Conservation (phyloP, 92 coral and sea anemone species). For the Palythoa grandiflora region DNA sequence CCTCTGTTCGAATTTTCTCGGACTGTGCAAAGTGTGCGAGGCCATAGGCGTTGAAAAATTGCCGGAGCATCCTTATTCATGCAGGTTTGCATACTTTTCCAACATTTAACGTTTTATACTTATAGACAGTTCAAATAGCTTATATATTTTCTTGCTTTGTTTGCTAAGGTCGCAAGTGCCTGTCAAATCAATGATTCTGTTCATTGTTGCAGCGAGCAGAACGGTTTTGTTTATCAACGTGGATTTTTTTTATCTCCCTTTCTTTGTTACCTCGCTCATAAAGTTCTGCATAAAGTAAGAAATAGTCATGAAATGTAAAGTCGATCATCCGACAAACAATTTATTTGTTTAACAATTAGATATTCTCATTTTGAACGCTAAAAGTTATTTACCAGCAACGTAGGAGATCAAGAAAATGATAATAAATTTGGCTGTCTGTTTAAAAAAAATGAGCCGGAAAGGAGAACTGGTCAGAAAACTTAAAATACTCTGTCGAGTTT, state of each 20-base stretch:
- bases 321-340: too few species aligned
- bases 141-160: not conserved
- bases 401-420: too few species aligned
- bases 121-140: not conserved
- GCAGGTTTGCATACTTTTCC: constrained; percentile 5
- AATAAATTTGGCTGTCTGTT: too few species aligned
- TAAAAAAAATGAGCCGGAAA: too few species aligned
- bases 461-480: too few species aligned
- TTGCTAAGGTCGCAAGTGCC: not conserved
- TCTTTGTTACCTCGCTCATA: not conserved
- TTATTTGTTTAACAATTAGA: too few species aligned
- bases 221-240: not conserved
- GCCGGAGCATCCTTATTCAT: not conserved
- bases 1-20: not conserved
- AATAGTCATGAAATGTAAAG: too few species aligned
- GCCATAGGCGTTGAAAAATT: not conserved
- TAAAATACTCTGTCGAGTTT: too few species aligned
- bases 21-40: not conserved
- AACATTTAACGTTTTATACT: not conserved
- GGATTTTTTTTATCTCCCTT: not conserved
- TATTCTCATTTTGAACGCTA: too few species aligned
- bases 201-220: not conserved
- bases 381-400: too few species aligned
- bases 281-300: too few species aligned
- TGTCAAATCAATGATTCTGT: not conserved